Conservation (phyloP, 2,888 invertebrate genomes). For the Drosophila sordidula region DNA sequence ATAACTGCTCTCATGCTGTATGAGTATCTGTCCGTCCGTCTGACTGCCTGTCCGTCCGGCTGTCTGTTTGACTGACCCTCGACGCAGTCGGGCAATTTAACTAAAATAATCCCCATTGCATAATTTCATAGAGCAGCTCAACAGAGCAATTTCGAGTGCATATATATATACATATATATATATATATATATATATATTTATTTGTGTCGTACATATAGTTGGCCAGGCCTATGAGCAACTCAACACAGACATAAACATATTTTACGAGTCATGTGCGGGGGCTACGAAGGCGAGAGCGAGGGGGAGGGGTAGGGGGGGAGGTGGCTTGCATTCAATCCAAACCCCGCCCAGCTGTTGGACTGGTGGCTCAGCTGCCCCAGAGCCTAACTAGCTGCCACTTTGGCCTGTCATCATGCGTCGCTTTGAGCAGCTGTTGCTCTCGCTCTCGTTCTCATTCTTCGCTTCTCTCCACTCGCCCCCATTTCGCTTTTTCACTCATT, state of each 20-base stretch:
- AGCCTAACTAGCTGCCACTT: conserved; percentile 56
- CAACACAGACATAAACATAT: conserved; percentile 52
- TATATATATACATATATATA: background rate
- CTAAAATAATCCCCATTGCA: conserved; percentile 67
- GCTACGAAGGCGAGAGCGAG: background rate
- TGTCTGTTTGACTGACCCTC: conserved; percentile 40
- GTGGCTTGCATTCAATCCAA: background rate
- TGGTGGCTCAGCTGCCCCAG: conserved; percentile 30
- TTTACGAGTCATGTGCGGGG: conserved; percentile 55
- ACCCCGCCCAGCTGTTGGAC: conserved; percentile 5
- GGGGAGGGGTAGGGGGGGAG: background rate
- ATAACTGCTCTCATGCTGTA: conserved; percentile 1
- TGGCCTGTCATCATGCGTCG: conserved; percentile 59
- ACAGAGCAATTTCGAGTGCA: conserved; percentile 55
- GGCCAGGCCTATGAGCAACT: conserved; percentile 38
- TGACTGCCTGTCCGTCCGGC: conserved; percentile 4
- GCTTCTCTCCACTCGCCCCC: background rate
- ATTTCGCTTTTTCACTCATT: conserved; percentile 20
- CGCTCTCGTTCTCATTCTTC: background rate
- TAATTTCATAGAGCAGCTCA: conserved; percentile 57
- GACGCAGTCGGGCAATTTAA: conserved; percentile 60
- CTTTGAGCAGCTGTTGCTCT: conserved; percentile 53
- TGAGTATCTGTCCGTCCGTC: background rate
- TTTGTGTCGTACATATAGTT: conserved; percentile 2
- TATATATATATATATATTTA: conserved; percentile 1